Conservation (phyloP, 2,888 invertebrate species). For the Melanotus villosus region DNA sequence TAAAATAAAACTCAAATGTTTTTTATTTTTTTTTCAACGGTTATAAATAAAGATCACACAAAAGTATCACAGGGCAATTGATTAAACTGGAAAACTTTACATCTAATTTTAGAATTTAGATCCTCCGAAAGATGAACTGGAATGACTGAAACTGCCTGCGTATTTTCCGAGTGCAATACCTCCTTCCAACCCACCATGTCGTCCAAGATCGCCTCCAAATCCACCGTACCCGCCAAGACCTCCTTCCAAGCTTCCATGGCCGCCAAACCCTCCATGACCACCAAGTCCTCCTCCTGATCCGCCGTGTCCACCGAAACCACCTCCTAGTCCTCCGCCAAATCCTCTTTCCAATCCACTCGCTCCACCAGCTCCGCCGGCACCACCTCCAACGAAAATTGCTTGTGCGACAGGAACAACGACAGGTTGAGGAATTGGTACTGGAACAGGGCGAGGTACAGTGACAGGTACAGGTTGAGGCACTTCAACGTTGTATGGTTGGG, state of each 20-base stretch:
- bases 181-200: conserved; percentile 30
- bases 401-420: conserved; percentile 72
- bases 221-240: conserved; percentile 19
- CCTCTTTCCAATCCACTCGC: conserved; percentile 8
- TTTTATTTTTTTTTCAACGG: too few relatives aligned
- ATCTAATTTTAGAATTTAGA: too few relatives aligned
- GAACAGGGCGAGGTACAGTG: conserved; percentile 70
- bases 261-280: conserved; percentile 28
- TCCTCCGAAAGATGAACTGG: too few relatives aligned
- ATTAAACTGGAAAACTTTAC: too few relatives aligned
- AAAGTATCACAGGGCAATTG: too few relatives aligned
- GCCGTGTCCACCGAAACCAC: conserved; percentile 41
- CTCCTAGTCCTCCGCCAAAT: conserved; percentile 42
- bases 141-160: too few relatives aligned
- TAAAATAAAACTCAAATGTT: too few relatives aligned
- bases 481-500: conserved; percentile 66
- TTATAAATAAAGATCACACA: too few relatives aligned
- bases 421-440: conserved; percentile 67
- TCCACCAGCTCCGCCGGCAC: conserved; percentile 51
- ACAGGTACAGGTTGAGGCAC: conserved; percentile 73
- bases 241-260: neutral
- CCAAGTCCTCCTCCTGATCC: conserved; percentile 43
- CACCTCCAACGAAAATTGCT: conserved; percentile 64
- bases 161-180: too few relatives aligned
- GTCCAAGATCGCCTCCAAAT: conserved; percentile 44